Evolutionary conservation across 2,797 vertebrate genomes (phyloP).

Genomic region (Yasuhikotakia modesta): DNA sequence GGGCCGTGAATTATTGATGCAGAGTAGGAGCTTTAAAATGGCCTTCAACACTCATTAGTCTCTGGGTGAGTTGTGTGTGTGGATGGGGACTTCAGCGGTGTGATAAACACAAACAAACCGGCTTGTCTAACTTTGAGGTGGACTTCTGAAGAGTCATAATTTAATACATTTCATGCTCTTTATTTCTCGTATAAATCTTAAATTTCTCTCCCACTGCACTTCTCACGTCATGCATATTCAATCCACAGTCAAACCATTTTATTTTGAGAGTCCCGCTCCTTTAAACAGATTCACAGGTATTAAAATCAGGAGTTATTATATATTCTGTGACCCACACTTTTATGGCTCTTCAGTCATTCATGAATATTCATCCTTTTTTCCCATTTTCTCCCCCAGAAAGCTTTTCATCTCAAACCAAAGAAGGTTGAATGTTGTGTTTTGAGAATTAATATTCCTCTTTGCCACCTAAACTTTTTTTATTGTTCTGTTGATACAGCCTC

Average conservation of each 20-base stretch:
- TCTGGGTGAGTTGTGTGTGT: slow-evolving; percentile 60
- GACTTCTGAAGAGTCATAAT: no score
- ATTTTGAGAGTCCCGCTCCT: background rate
- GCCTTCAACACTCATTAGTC: slow-evolving; percentile 69
- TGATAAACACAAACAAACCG: slow-evolving; percentile 65
- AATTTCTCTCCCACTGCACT: no score
- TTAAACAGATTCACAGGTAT: background rate
- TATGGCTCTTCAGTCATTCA: background rate
- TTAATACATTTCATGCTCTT: no score
- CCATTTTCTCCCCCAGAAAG: background rate
- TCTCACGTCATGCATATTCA: background rate
- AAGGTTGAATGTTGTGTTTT: background rate
- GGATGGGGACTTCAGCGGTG: slow-evolving; percentile 64
- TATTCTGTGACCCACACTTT: background rate
- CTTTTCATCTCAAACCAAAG: slow-evolving; percentile 3
- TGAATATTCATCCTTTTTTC: slow-evolving; percentile 14
- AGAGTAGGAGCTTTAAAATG: slow-evolving; percentile 66
- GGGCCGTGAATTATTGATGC: slow-evolving; percentile 73
- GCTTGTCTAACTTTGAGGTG: slow-evolving; percentile 47
- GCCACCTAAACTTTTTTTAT: slow-evolving; percentile 21
- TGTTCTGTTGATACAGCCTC: background rate
- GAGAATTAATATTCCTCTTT: background rate
- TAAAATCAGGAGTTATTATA: background rate
- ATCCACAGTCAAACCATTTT: background rate
- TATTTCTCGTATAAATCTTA: no score